Base-by-base conservation (phyloP, 2,113 vertebrate genomes). In the Sphaerodactylus townsendi region DNA sequence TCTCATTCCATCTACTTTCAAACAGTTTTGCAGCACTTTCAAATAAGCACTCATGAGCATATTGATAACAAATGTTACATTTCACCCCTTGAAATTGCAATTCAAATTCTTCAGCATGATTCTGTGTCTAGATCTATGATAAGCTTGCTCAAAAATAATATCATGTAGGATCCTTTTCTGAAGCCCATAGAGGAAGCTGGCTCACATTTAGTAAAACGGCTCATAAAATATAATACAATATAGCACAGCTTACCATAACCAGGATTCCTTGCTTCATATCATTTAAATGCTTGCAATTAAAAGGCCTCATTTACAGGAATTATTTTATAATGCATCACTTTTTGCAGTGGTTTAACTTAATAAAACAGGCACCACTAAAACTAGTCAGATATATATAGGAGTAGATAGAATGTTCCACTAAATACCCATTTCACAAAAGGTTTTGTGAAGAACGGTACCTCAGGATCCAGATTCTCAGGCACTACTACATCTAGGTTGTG, bases 121-220 rank as follows among this genome's bases (percentile, higher is more conserved):
- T 84, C 6, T 75, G 76, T 33, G 14, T 48, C 37, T 3, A 84
- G 28, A 23, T 77, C 44, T 3, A 77, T 81, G 70, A 39, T 39
- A 28, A 73, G 53, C 9, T 39, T 62, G 9, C 30, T 64, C 35
- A 64, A 64, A 30, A 39, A 44, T 33, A 84, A 85, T 17, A 85
- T 84, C 77, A 85, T 83, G 41, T 81, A 10, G 5, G 50, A 79
- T 77, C 77, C 10, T 62, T 77, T 46, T 30, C 44, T 81, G 15
- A 82, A 53, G 56, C 10, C n/a, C 86, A 72, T 90, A 80, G 35
- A 79, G 85, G 5, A 35, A 66, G 8, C 50, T 86, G 4, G 56
- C 15, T 85, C 71, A 23, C 50, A 85, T 35, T 74, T 77, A 84
- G 80, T 64, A 72, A 79, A 79, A 75, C 15, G 7, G 9, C 84